Evolutionary conservation across 2,797 vertebrate genomes (phyloP).

Genomic region (Calcarius lapponicus): DNA sequence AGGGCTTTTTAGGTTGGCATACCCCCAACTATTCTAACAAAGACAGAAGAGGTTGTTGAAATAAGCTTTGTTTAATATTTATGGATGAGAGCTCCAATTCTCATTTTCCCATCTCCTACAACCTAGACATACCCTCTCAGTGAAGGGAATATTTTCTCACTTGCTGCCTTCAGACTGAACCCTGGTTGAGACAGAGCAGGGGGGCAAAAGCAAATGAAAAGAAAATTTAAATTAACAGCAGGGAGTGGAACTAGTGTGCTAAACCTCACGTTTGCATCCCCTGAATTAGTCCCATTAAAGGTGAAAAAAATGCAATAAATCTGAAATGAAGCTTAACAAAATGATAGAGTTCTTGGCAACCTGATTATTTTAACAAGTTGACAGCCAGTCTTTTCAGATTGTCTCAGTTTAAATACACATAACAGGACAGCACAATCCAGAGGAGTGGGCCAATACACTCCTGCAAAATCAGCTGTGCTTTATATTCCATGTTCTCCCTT

Average conservation of each 20-base stretch:
- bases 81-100: neutral
- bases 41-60: neutral
- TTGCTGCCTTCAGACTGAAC: neutral
- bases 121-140: neutral
- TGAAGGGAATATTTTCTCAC: neutral
- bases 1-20: neutral
- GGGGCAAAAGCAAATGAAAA: neutral
- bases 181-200: neutral
- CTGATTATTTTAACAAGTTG: neutral
- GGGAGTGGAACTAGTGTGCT: neutral
- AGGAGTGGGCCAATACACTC: neutral
- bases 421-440: neutral
- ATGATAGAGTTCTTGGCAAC: neutral
- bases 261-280: neutral
- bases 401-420: neutral
- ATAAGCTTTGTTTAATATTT: neutral
- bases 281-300: neutral
- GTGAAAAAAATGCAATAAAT: neutral
- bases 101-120: neutral
- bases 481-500: neutral
- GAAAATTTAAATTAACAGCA: neutral
- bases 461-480: neutral
- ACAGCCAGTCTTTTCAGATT: neutral
- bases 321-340: neutral
- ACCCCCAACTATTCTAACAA: neutral